A percentile compares a stretch with the other conserved stretches of the same genome.
Evolutionary conservation across 37 sponge, comb jelly and placozoan genomes (phyloP).

Genomic region (Ephydatia muelleri): DNA sequence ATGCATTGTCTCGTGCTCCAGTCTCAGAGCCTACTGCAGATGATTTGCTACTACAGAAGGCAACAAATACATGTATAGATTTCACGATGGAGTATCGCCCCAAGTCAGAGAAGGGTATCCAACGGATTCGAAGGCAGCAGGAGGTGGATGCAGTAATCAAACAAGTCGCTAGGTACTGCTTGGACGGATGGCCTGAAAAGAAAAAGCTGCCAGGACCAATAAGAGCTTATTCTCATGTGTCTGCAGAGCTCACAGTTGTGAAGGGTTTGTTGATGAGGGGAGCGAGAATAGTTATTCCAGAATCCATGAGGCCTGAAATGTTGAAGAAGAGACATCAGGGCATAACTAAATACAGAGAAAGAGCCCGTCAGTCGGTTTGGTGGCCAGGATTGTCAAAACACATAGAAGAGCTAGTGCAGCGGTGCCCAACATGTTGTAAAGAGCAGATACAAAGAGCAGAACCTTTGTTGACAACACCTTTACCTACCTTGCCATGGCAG

Average conservation of each 20-base stretch:
- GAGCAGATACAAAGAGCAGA: constrained; percentile 28
- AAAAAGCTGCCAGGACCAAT: background rate
- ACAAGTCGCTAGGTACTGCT: constrained; percentile 24
- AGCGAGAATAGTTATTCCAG: constrained; percentile 30
- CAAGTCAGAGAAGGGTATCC: constrained; percentile 29
- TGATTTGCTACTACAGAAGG: background rate
- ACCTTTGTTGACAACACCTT: constrained; percentile 5
- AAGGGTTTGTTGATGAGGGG: constrained; percentile 43
- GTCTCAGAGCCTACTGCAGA: background rate
- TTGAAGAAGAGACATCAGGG: constrained; percentile 52
- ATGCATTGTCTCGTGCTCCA: constrained; percentile 51
- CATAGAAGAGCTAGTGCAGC: constrained; percentile 21
- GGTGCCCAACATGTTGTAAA: constrained; percentile 29
- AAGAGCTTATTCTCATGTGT: constrained; percentile 8
- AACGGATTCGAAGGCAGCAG: constrained; percentile 25
- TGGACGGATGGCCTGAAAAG: constrained; percentile 36
- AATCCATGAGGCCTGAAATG: constrained; percentile 6
- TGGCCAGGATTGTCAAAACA: constrained; percentile 46
- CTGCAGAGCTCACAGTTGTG: constrained; percentile 25
- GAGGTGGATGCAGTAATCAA: constrained; percentile 32
- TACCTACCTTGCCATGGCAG: constrained; percentile 62
- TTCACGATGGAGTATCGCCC: constrained; percentile 9
- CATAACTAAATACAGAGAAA: constrained; percentile 35
- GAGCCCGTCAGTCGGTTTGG: constrained; percentile 40
- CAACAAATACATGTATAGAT: background rate